Percentiles rank a stretch among this genome's conserved stretches.
Evolutionary conservation across 2,113 vertebrate genomes (phyloP).

Genomic region (Peromyscus polionotus): DNA sequence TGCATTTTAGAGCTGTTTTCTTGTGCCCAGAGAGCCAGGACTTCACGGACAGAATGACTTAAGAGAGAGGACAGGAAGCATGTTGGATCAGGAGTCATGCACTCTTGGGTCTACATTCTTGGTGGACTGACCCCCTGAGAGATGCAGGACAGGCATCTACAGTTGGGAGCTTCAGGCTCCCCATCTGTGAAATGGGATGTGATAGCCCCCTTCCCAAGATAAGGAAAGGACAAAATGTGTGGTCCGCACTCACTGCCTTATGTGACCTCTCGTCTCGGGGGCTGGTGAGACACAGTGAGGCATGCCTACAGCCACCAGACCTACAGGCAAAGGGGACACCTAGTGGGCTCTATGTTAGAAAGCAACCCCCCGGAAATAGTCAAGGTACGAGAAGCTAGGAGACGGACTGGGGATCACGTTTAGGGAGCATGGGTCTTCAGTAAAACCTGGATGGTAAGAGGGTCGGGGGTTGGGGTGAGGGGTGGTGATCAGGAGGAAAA

Average conservation of each 20-base stretch:
- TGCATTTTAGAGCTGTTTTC: conserved; percentile 61
- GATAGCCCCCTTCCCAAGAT: neutral
- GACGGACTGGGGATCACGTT: fast-evolving
- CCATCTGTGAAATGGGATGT: fast-evolving
- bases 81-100: neutral
- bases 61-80: neutral
- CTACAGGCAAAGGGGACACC: neutral
- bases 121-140: neutral
- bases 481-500: neutral
- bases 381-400: neutral
- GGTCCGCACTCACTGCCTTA: fast-evolving
- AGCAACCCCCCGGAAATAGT: neutral
- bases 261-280: neutral
- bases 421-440: neutral
- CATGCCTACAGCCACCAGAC: too few relatives aligned
- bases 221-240: fast-evolving
- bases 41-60: neutral
- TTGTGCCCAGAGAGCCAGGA: conserved; percentile 1
- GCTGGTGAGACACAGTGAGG: neutral
- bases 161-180: neutral
- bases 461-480: fast-evolving
- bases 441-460: neutral
- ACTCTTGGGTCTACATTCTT: neutral
- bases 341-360: neutral
- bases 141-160: fast-evolving